A percentile compares a stretch with the other conserved stretches of the same genome.
Conservation (phyloP, 2,888 invertebrate species). For the Gryllus longicercus region DNA sequence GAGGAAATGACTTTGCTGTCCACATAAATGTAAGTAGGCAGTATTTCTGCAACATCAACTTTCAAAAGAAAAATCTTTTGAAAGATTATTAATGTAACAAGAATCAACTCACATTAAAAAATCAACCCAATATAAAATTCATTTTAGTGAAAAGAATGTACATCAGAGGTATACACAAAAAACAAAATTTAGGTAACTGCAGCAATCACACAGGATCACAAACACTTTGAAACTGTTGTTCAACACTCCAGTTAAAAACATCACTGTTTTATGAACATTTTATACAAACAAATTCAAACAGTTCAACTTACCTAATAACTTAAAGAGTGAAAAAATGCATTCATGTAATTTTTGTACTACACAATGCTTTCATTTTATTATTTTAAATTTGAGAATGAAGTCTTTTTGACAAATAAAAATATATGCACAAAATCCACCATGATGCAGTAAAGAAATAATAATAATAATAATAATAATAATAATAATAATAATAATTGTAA, state of each 20-base stretch:
- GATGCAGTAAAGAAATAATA: too few species aligned
- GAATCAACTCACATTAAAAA: background rate
- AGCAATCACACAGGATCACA: background rate
- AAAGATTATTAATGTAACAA: background rate
- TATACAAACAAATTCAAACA: slow-evolving; percentile 11
- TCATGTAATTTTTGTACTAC: background rate
- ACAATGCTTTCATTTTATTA: too few species aligned
- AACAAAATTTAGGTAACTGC: background rate
- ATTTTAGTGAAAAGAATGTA: background rate
- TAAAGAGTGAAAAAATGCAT: background rate
- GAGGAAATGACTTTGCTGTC: background rate
- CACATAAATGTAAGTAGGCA: background rate
- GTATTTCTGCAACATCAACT: background rate
- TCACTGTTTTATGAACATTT: slow-evolving; percentile 4
- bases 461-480: too few species aligned
- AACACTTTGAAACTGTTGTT: background rate
- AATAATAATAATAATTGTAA: too few species aligned
- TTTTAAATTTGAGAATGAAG: too few species aligned
- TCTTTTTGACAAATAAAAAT: too few species aligned
- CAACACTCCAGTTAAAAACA: slow-evolving; percentile 11
- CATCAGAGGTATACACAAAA: background rate
- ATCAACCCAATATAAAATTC: background rate
- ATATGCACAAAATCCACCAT: too few species aligned
- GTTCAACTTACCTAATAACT: background rate
- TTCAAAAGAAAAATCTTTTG: background rate